phyloP scores from a whole-genome alignment of 2,888 invertebrate genomes.

The Alentia gelatinosa region DNA sequence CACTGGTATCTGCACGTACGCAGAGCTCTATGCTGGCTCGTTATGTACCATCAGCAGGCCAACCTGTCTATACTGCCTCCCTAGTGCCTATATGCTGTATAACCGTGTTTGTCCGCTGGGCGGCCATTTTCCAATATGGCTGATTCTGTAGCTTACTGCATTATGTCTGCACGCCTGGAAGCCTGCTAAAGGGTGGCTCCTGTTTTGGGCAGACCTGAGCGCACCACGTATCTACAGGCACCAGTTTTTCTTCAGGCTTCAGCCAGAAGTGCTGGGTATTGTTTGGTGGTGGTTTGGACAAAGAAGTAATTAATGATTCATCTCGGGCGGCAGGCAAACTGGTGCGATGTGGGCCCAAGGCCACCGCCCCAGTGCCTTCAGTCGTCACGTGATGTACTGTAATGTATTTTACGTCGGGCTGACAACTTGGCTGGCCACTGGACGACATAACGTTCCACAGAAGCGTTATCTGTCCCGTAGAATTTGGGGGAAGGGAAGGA shows the following conservation, averaged over 20 bases:
- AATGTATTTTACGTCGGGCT: background rate
- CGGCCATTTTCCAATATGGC: slow-evolving; percentile 52
- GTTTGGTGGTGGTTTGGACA: slow-evolving; percentile 2
- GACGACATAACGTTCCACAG: background rate
- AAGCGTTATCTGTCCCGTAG: background rate
- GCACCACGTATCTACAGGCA: background rate
- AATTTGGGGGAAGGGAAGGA: background rate
- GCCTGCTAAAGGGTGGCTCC: background rate
- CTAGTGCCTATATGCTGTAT: background rate
- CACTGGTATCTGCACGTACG: too few species aligned
- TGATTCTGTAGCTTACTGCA: slow-evolving; percentile 33
- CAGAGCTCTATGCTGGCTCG: background rate
- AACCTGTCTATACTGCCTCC: slow-evolving; percentile 3
- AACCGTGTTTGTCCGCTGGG: slow-evolving; percentile 28
- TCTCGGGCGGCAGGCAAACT: background rate
- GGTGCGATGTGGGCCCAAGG: background rate
- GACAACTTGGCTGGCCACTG: background rate
- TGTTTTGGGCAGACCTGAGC: background rate
- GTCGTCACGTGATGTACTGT: background rate
- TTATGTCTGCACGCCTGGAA: slow-evolving; percentile 24
- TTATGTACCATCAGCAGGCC: background rate
- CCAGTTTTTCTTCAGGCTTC: background rate
- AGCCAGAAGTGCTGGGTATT: background rate
- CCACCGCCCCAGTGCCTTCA: background rate
- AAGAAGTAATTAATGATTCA: slow-evolving; percentile 15